phyloP scores from a whole-genome alignment of 2,888 invertebrate genomes.

The Lacanobia oleracea region DNA sequence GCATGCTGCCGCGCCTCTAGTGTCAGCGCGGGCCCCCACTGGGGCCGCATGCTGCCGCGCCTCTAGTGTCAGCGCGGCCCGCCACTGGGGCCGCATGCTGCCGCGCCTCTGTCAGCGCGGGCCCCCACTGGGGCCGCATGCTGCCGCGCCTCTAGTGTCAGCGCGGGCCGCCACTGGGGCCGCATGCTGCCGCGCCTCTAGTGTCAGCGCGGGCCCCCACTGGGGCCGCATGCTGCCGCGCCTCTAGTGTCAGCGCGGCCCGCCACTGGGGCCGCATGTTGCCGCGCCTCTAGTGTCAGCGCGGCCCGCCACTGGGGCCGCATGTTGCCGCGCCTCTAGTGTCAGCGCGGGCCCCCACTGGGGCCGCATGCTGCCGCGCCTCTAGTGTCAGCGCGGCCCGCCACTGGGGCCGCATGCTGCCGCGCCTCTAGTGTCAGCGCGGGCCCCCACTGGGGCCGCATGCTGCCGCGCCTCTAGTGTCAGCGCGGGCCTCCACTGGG shows the following conservation, averaged over 20 bases:
- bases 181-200: constrained; percentile 69
- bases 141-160: constrained; percentile 61
- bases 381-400: constrained; percentile 75
- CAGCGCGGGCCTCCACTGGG: constrained; percentile 78
- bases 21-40: constrained; percentile 75
- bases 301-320: constrained; percentile 79
- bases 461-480: constrained; percentile 72
- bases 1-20: constrained; percentile 70
- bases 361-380: constrained; percentile 74
- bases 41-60: constrained; percentile 77
- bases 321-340: constrained; percentile 69
- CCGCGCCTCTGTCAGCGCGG: constrained; percentile 68
- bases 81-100: constrained; percentile 80
- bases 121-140: constrained; percentile 81
- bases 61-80: constrained; percentile 74
- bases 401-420: constrained; percentile 80
- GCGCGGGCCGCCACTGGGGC: constrained; percentile 79
- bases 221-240: constrained; percentile 79
- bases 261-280: constrained; percentile 79
- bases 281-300: constrained; percentile 64
- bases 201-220: constrained; percentile 73
- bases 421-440: constrained; percentile 64
- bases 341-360: constrained; percentile 77
- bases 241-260: constrained; percentile 74
- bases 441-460: constrained; percentile 80